Base-by-base conservation (phyloP, 2,888 invertebrate genomes). In the Neoaliturus tenellus region DNA sequence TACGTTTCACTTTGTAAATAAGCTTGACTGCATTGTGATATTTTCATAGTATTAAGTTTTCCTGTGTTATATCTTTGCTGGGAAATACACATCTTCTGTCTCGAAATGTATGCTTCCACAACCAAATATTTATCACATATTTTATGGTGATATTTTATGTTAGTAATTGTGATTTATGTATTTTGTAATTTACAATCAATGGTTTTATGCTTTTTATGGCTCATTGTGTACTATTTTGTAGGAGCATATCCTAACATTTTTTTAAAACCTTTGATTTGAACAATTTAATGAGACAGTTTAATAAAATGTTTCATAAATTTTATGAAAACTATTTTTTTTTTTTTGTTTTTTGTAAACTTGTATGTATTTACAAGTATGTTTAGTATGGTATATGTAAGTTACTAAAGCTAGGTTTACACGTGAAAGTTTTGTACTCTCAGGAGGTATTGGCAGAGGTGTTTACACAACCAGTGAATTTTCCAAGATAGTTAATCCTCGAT, bases 21-120 rank as follows among this genome's bases (percentile, higher is more conserved):
- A n/a, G 51, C 51, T 78, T 78, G 55, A 28, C 78, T 48, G 35
- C 78, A 31, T 55, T 78, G 78, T 78, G 78, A 78, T 78, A 78
- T 78, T 55, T 55, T 78, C 41, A 31, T 78, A 78, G 78, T 78
- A 75, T 75, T 75, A 75, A 75, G 39, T 75, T 75, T 75, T 44
- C 41, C 73, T 75, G 41, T 44, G 44, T 75, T 75, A 17, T 8
- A 25, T 44, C 28, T 28, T 44, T 75, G 44, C 28, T 75, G 39
- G 17, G 25, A 44, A 28, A 75, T 44, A 44, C 39, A 71, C 39
- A 39, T 71, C 39, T 20, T 35, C 25, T 33, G 3, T n/a, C 8
- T 39, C 10, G 10, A 39, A 14, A 28, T 58, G 28, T 62, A 28
- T 28, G 14, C 51, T 51, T 51, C 14, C 3, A 48, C 14, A 3